Percentiles rank a stretch among this genome's conserved stretches.
Evolutionary conservation across 1,140 invertebrate species (phyloP).

Genomic region (Drosophila parvula): DNA sequence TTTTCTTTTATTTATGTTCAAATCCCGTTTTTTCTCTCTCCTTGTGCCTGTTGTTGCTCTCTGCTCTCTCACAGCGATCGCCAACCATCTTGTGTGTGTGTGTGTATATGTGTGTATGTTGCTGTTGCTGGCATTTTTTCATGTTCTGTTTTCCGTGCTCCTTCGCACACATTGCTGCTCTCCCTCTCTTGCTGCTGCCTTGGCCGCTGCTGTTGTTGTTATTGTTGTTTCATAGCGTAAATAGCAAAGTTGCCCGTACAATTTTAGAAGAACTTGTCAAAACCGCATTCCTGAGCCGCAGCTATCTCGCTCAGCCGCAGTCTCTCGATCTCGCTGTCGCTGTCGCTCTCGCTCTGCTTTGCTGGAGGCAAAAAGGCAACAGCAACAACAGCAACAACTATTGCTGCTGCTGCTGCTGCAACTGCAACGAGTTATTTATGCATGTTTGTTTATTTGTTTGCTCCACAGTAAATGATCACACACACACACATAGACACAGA

Average conservation of each 20-base stretch:
- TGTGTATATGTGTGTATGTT: conserved; percentile 19
- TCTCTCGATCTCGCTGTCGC: conserved; percentile 14
- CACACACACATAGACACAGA: conserved; percentile 15
- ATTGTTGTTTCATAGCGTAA: conserved; percentile 80
- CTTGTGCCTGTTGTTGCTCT: conserved; percentile 35
- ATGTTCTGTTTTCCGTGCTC: conserved; percentile 78
- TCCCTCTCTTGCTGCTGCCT: conserved; percentile 15
- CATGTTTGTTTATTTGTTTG: conserved; percentile 82
- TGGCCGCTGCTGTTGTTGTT: conserved; percentile 14
- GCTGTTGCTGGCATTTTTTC: conserved; percentile 61
- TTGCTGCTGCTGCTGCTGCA: conserved; percentile 52
- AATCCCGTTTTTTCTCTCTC: not conserved
- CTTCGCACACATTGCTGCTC: conserved; percentile 70
- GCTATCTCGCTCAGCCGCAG: conserved; percentile 20
- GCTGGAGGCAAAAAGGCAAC: conserved; percentile 65
- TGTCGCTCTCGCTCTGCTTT: conserved; percentile 56
- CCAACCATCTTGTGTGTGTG: conserved; percentile 25
- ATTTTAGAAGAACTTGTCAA: conserved; percentile 84
- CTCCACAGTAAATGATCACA: conserved; percentile 80
- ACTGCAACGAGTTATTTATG: conserved; percentile 82
- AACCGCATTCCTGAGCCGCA: conserved; percentile 78
- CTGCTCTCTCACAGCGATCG: conserved; percentile 27
- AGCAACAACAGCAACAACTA: conserved; percentile 24
- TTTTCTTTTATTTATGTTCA: not conserved
- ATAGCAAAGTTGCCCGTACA: conserved; percentile 83